phyloP scores from a whole-genome alignment of 2,113 vertebrate species.

The Bombycilla garrulus region DNA sequence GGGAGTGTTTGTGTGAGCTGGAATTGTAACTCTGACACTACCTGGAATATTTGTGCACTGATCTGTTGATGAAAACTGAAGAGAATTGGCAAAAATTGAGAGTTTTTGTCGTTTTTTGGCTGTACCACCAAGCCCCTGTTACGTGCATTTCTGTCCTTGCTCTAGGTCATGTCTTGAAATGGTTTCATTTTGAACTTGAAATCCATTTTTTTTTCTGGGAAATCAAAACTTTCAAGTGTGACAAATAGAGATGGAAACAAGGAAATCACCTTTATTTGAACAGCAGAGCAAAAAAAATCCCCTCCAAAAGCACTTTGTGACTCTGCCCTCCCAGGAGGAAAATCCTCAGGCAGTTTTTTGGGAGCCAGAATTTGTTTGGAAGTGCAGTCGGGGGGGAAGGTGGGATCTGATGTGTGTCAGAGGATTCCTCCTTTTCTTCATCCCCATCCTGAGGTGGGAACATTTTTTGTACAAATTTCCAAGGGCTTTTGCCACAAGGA shows the following conservation, averaged over 20 bases:
- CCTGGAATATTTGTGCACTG: conserved; percentile 13
- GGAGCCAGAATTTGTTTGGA: not conserved
- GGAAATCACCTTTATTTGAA: not conserved
- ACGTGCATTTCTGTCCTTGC: not conserved
- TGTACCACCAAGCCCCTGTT: not conserved
- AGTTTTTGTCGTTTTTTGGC: not conserved
- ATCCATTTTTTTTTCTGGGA: not conserved
- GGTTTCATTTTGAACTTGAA: not conserved
- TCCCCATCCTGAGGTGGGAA: not conserved
- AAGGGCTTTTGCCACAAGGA: conserved; percentile 1
- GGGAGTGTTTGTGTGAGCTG: not conserved
- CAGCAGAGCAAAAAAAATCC: not conserved
- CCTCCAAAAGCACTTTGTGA: not conserved
- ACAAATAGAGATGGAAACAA: not conserved
- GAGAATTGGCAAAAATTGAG: not conserved
- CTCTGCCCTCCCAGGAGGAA: not conserved
- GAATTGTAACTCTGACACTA: not conserved
- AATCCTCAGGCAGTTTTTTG: not conserved
- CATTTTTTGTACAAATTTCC: not conserved
- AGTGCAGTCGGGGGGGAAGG: not conserved
- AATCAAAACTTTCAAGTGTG: not conserved
- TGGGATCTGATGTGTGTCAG: not conserved
- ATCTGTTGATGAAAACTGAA: not conserved
- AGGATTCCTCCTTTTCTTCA: not conserved
- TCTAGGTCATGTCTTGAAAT: not conserved